phyloP scores from a whole-genome alignment of 2,888 invertebrate genomes.

The Crematogaster levior region DNA sequence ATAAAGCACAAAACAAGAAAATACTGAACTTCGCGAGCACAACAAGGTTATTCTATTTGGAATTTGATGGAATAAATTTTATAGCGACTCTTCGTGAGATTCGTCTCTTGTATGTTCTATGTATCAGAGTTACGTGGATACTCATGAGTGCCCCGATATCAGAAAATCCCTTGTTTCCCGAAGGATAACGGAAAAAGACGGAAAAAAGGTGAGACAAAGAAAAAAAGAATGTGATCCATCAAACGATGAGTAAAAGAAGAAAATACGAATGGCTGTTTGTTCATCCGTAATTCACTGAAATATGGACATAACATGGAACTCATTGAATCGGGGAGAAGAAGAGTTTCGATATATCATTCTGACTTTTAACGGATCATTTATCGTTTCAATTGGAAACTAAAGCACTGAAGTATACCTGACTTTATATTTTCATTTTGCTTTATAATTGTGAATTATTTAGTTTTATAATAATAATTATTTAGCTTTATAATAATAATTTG shows the following conservation, averaged over 20 bases:
- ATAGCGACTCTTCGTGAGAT: slow-evolving; percentile 8
- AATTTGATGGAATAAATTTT: slow-evolving; percentile 23
- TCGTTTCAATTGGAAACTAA: background rate
- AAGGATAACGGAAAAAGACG: slow-evolving; percentile 13
- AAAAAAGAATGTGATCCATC: too few species aligned
- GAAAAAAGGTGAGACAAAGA: background rate
- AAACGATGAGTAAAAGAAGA: background rate
- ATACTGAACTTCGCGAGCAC: background rate
- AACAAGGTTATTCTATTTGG: background rate
- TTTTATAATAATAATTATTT: background rate
- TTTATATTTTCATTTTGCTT: background rate
- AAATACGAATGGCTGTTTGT: slow-evolving; percentile 5
- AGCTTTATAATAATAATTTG: background rate
- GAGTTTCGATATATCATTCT: background rate
- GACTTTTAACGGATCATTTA: slow-evolving; percentile 16
- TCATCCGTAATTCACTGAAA: slow-evolving; percentile 26
- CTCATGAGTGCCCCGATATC: background rate
- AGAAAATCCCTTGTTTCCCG: slow-evolving; percentile 33
- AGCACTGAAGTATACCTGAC: background rate
- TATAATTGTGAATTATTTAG: background rate
- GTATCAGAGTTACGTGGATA: slow-evolving; percentile 15
- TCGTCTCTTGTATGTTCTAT: background rate
- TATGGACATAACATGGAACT: slow-evolving; percentile 1
- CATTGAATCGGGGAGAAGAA: too few species aligned
- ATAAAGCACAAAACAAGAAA: background rate